A percentile compares a stretch with the other conserved stretches of the same genome.
These are phyloP conservation scores for Tragelaphus buxtoni DNA, from an alignment of 2,113 vertebrate genomes.

Conservation along the genomic window DNA sequence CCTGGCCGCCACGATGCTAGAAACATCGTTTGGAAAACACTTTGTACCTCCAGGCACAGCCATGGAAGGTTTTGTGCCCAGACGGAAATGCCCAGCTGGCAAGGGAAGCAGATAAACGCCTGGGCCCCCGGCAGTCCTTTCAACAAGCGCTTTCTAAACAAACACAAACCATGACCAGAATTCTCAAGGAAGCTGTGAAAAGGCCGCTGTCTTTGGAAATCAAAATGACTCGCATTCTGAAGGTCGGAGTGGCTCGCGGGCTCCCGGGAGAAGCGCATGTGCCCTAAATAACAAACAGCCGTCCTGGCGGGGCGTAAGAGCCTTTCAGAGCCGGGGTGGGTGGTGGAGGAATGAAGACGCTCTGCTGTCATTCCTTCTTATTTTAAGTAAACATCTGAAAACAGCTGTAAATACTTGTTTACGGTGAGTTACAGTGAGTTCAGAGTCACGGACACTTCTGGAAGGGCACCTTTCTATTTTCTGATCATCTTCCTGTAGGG, in stretches of 20 bases:
- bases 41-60: background rate
- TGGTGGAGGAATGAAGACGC: no score
- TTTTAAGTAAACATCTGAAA: no score
- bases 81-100: background rate
- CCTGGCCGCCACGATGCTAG: fast-evolving
- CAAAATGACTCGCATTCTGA: background rate
- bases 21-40: background rate
- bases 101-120: no score
- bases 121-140: background rate
- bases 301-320: fast-evolving
- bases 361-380: fast-evolving
- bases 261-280: background rate
- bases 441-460: fast-evolving
- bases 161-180: background rate
- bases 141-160: background rate
- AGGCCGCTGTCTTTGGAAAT: background rate
- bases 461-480: background rate
- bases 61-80: background rate
- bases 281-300: background rate
- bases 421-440: background rate
- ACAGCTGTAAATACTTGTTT: background rate
- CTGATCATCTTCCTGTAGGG: background rate
- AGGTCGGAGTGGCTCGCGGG: fast-evolving
- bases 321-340: background rate
- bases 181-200: background rate